These are phyloP conservation scores for Heliothis subflexa DNA, from an alignment of 1,140 invertebrate species.

Conservation along the genomic window DNA sequence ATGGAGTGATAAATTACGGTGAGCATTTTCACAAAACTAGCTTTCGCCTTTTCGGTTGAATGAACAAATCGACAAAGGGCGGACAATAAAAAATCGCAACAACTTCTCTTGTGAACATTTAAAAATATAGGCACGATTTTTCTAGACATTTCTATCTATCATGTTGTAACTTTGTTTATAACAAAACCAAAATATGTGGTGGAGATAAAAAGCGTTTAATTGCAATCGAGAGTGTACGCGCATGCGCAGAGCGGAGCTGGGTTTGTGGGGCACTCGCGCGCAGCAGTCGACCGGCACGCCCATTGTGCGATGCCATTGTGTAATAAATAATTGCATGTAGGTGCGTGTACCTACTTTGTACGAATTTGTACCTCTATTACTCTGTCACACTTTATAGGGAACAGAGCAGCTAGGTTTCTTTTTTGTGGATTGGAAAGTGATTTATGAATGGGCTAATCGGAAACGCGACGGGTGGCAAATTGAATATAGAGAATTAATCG, in stretches of 20 bases:
- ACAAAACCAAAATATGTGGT: not conserved
- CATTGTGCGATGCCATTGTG: conserved; percentile 66
- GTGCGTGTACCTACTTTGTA: conserved; percentile 29
- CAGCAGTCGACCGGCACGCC: conserved; percentile 44
- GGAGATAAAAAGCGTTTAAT: conserved; percentile 41
- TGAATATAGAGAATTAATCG: not conserved
- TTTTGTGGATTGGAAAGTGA: conserved; percentile 14
- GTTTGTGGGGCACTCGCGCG: conserved; percentile 70
- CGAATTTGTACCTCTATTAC: conserved; percentile 3
- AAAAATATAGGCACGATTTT: not conserved
- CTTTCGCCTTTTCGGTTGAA: conserved; percentile 22
- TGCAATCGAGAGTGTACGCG: conserved; percentile 10
- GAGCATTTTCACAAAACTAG: not conserved
- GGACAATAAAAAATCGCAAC: conserved; percentile 1
- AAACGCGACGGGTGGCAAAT: conserved; percentile 9
- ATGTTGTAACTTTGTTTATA: too few species aligned
- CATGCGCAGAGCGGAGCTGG: conserved; percentile 50
- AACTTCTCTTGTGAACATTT: not conserved
- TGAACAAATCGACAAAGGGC: conserved; percentile 23
- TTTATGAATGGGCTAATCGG: not conserved
- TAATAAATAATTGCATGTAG: conserved; percentile 65
- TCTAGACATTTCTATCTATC: not conserved
- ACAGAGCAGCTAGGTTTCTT: not conserved
- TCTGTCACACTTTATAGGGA: conserved; percentile 15
- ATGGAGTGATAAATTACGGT: too few species aligned